Percentiles rank a stretch among this genome's conserved stretches.
Evolutionary conservation across 64 coral and sea anemone species (phyloP).

Genomic region (Pocillopora damicornis): DNA sequence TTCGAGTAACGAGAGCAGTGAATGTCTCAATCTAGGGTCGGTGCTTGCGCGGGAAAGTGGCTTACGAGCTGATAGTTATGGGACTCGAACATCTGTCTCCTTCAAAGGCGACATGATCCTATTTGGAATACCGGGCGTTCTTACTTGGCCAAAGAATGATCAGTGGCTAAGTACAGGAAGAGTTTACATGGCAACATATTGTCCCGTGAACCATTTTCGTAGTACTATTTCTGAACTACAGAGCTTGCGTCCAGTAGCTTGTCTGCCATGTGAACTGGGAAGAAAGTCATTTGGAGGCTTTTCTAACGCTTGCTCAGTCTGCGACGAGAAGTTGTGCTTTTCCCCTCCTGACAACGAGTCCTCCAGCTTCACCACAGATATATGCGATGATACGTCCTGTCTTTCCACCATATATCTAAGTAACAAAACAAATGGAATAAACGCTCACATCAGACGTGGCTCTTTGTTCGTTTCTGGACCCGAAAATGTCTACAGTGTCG

Average conservation of each 20-base stretch:
- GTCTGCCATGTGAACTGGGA: slow-evolving; percentile 59
- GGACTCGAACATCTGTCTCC: slow-evolving; percentile 25
- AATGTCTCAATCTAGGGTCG: slow-evolving; percentile 52
- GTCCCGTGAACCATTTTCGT: slow-evolving; percentile 65
- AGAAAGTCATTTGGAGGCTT: slow-evolving; percentile 64
- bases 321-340: slow-evolving; percentile 15
- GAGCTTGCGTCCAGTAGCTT: slow-evolving; percentile 14
- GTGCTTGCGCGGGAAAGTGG: slow-evolving; percentile 38
- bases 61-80: slow-evolving; percentile 14
- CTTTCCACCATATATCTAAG: neutral
- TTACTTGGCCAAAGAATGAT: slow-evolving; percentile 58
- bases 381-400: slow-evolving; percentile 31
- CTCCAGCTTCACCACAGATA: slow-evolving; percentile 8
- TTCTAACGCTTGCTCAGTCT: slow-evolving; percentile 39
- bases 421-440: slow-evolving; percentile 16
- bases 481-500: slow-evolving; percentile 54
- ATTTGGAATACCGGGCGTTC: slow-evolving; percentile 61
- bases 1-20: neutral
- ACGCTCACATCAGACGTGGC: neutral
- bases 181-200: slow-evolving; percentile 61
- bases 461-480: slow-evolving; percentile 57
- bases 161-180: slow-evolving; percentile 49
- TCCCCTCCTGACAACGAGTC: slow-evolving; percentile 9
- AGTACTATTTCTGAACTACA: slow-evolving; percentile 13
- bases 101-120: slow-evolving; percentile 51